These are phyloP conservation scores for Poeciliopsis paucimaculata DNA, from an alignment of 2,797 vertebrate genomes.

Conservation along the genomic window DNA sequence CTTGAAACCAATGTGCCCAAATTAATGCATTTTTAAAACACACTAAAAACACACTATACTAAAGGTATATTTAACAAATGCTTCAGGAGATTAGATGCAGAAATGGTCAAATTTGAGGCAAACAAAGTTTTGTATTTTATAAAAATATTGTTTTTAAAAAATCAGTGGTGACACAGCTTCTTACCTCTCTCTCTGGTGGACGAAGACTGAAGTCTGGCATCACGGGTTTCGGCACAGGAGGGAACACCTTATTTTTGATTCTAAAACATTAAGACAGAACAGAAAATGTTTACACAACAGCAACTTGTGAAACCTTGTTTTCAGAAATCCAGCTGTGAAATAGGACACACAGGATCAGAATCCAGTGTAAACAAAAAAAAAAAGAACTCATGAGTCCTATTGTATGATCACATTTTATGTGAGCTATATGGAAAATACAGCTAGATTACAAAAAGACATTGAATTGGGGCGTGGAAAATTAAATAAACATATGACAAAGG, in stretches of 20 bases:
- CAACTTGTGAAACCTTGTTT: not conserved
- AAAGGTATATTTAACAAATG: not conserved
- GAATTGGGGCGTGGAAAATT: not conserved
- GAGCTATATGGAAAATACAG: not conserved
- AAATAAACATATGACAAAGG: not conserved
- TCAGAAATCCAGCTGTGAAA: not conserved
- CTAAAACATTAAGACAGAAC: constrained; percentile 34
- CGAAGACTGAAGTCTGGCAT: constrained; percentile 44
- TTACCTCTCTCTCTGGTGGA: constrained; percentile 53
- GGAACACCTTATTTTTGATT: constrained; percentile 58
- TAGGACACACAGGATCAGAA: not conserved
- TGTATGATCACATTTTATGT: not conserved
- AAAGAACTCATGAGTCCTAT: too few relatives aligned
- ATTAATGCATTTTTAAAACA: not conserved
- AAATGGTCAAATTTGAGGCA: not conserved
- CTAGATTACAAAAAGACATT: not conserved
- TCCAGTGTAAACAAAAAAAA: not conserved
- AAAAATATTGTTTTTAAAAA: not conserved
- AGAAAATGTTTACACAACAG: constrained; percentile 7
- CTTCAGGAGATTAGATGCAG: not conserved
- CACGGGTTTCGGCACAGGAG: constrained; percentile 69
- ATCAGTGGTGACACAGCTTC: not conserved
- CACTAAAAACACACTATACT: too few relatives aligned
- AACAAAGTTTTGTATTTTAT: not conserved
- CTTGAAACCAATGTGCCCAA: not conserved